Percentiles rank a stretch among this genome's conserved stretches.
phyloP scores from a whole-genome alignment of 2,888 invertebrate species.

The Prosapia bicincta region DNA sequence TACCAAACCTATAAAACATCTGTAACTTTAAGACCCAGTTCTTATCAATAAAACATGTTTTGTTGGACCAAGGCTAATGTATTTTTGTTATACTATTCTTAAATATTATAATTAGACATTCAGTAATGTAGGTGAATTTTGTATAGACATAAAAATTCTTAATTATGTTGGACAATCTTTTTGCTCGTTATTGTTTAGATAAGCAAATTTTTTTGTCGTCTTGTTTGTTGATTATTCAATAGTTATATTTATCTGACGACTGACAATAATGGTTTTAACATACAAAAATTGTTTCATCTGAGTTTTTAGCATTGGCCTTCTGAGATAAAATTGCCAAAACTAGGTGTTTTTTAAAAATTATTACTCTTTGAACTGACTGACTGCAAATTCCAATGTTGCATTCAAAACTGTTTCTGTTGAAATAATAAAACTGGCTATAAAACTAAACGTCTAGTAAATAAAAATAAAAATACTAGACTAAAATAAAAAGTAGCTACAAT shows the following conservation, averaged over 20 bases:
- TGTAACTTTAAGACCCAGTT: background rate
- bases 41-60: background rate
- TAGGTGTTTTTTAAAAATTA: background rate
- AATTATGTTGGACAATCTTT: background rate
- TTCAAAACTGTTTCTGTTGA: too few species aligned
- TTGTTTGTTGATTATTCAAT: background rate
- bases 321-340: too few species aligned
- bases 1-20: background rate
- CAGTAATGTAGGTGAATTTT: background rate
- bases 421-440: too few species aligned
- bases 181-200: background rate
- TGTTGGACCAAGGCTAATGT: background rate
- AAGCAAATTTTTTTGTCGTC: background rate
- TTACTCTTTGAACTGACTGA: background rate
- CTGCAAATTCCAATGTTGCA: too few species aligned
- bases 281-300: background rate
- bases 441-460: too few species aligned
- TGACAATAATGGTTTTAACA: background rate
- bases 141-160: background rate
- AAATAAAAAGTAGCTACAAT: too few species aligned
- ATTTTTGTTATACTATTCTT: background rate
- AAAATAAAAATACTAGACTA: too few species aligned
- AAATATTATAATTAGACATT: background rate
- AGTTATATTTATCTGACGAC: background rate
- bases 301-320: background rate